Percentiles rank a stretch among this genome's conserved stretches.
These are phyloP conservation scores for Stramonita haemastoma DNA, from an alignment of 2,888 invertebrate species.

Conservation along the genomic window DNA sequence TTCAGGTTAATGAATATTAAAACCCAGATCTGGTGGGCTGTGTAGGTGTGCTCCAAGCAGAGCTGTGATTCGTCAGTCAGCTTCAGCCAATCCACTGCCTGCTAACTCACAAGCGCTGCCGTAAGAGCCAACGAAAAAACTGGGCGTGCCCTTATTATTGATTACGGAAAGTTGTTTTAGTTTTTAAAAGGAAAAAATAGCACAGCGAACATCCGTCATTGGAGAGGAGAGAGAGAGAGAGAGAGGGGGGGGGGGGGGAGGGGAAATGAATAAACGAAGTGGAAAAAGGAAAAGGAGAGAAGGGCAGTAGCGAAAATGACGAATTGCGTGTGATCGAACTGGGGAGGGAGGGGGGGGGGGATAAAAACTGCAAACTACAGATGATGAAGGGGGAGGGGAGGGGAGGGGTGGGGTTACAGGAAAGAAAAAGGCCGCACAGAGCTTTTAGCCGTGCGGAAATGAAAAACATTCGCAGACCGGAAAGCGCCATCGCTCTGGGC, in stretches of 20 bases:
- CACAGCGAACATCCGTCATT: not conserved
- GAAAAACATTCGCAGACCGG: constrained; percentile 41
- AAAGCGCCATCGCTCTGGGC: constrained; percentile 35
- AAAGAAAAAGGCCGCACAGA: constrained; percentile 10
- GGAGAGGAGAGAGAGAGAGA: not conserved
- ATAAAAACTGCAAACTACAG: not conserved
- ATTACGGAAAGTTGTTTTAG: not conserved
- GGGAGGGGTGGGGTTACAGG: not conserved
- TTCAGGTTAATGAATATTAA: not conserved
- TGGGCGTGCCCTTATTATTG: not conserved
- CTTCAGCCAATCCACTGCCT: not conserved
- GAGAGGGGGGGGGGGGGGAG: not conserved
- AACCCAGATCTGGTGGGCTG: not conserved
- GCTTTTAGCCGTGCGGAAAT: constrained; percentile 41
- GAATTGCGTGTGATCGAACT: not conserved
- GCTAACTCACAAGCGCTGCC: not conserved
- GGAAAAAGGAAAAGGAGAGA: not conserved
- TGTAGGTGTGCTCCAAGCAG: not conserved
- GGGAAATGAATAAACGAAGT: not conserved
- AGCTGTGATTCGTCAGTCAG: not conserved
- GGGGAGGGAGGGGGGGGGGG: not conserved
- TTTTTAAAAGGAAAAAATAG: not conserved
- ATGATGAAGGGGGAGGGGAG: not conserved
- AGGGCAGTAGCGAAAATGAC: not conserved
- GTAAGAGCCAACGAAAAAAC: not conserved